Evolutionary conservation across 1,140 invertebrate genomes (phyloP).

Genomic region (Drosophila ananassae): DNA sequence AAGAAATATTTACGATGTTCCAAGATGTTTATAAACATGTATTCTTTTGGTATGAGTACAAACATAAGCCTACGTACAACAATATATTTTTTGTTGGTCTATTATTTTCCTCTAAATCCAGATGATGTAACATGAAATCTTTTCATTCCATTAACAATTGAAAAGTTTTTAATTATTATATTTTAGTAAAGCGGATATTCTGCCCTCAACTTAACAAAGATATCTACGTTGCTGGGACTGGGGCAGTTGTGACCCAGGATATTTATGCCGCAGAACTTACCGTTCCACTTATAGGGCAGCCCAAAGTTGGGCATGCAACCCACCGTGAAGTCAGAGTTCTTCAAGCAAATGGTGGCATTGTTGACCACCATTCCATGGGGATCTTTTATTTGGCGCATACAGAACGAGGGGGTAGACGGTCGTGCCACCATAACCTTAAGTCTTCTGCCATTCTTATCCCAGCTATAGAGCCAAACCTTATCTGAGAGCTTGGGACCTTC

Average conservation of each 20-base stretch:
- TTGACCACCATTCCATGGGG: neutral
- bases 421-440: neutral
- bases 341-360: conserved; percentile 13
- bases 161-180: too few relatives aligned
- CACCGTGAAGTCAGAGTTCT: neutral
- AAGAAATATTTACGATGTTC: neutral
- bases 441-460: neutral
- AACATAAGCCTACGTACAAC: neutral
- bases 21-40: too few relatives aligned
- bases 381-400: conserved; percentile 4
- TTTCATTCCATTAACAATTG: too few relatives aligned
- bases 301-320: conserved; percentile 20
- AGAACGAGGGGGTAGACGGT: neutral
- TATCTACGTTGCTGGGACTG: neutral
- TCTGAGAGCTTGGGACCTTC: neutral
- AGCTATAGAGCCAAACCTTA: neutral
- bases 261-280: conserved; percentile 37
- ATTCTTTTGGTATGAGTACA: neutral
- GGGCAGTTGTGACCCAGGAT: conserved; percentile 45
- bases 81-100: too few relatives aligned
- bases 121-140: too few relatives aligned
- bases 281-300: conserved; percentile 26
- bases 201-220: conserved; percentile 18
- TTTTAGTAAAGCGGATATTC: too few relatives aligned
- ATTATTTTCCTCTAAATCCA: too few relatives aligned